A percentile compares a stretch with the other conserved stretches of the same genome.
Evolutionary conservation across 2,797 vertebrate species (phyloP).

Genomic region (Ciconia nigra): DNA sequence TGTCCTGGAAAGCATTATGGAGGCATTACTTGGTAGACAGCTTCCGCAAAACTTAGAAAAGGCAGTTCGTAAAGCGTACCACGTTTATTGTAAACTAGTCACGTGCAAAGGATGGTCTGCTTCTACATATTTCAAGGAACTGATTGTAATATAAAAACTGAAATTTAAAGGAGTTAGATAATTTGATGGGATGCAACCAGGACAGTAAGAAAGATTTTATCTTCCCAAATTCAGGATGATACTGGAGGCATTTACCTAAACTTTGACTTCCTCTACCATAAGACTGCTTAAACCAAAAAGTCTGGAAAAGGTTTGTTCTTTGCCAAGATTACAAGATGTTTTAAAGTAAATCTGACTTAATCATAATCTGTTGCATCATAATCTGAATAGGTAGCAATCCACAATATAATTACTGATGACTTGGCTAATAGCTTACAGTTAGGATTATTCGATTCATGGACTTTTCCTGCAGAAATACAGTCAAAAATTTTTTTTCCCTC

Average conservation of each 20-base stretch:
- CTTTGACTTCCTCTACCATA: neutral
- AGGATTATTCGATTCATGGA: neutral
- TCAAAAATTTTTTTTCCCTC: neutral
- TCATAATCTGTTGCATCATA: neutral
- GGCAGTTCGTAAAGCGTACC: neutral
- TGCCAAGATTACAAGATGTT: neutral
- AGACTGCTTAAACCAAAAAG: neutral
- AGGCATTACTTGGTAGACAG: neutral
- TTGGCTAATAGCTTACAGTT: neutral
- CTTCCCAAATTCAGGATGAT: neutral
- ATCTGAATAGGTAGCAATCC: neutral
- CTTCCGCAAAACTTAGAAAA: neutral
- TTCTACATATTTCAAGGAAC: neutral
- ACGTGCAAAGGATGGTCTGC: neutral
- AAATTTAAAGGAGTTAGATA: neutral
- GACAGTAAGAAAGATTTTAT: neutral
- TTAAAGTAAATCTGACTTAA: neutral
- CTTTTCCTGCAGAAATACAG: neutral
- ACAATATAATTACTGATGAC: neutral
- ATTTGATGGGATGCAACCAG: neutral
- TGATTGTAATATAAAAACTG: neutral
- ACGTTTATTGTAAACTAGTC: neutral
- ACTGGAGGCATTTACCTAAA: neutral
- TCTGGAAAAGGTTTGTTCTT: neutral
- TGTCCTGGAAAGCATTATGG: neutral